Percentiles rank a stretch among this genome's conserved stretches.
Conservation (phyloP, 2,888 invertebrate species). For the Amiota communis region DNA sequence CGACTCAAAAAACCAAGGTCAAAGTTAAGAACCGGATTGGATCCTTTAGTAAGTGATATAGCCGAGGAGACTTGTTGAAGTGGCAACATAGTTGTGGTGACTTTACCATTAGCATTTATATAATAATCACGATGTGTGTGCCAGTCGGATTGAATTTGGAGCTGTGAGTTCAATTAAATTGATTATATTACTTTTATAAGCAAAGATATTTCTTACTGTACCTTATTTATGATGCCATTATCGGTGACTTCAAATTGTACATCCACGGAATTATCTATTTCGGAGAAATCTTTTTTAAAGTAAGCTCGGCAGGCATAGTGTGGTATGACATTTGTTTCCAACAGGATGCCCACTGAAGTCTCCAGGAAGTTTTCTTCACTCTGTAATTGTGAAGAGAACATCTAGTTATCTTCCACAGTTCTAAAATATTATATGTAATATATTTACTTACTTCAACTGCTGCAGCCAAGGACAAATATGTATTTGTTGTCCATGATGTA, state of each 20-base stretch:
- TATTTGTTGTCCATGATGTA: conserved; percentile 74
- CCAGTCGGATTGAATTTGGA: conserved; percentile 73
- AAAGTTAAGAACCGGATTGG: conserved; percentile 62
- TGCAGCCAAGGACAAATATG: conserved; percentile 74
- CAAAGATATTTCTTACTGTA: conserved; percentile 53
- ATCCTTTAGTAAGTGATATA: conserved; percentile 58
- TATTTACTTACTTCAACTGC: conserved; percentile 74
- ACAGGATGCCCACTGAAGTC: conserved; percentile 76
- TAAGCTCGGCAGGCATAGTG: conserved; percentile 79
- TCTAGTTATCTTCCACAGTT: too few relatives aligned
- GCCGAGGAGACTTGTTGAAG: conserved; percentile 63
- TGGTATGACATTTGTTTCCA: conserved; percentile 78
- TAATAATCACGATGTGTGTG: conserved; percentile 73
- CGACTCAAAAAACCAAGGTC: conserved; percentile 62
- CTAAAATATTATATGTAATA: not conserved
- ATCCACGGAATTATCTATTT: conserved; percentile 78
- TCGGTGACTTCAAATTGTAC: conserved; percentile 78
- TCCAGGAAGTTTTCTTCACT: conserved; percentile 80
- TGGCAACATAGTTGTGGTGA: conserved; percentile 69
- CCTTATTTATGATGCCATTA: conserved; percentile 76
- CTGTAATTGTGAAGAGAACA: conserved; percentile 55
- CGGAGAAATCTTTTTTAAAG: conserved; percentile 81
- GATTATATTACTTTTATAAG: not conserved
- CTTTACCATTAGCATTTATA: conserved; percentile 73
- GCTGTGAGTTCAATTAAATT: conserved; percentile 42